These are phyloP conservation scores for Cotesia typhae DNA, from an alignment of 1,140 invertebrate genomes.

Conservation along the genomic window DNA sequence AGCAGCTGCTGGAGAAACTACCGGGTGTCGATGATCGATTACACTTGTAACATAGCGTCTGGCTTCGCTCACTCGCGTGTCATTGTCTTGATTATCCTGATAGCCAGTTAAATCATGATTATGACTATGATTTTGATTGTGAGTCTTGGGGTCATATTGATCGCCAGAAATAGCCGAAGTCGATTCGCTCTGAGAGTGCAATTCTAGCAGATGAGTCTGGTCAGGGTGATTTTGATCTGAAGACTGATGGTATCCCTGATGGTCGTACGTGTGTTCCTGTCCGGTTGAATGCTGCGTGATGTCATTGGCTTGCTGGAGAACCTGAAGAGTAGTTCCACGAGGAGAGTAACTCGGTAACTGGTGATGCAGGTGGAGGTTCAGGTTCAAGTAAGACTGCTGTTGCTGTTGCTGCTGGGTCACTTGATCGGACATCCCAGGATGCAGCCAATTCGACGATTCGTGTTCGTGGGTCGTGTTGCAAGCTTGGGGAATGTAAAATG, in stretches of 20 bases:
- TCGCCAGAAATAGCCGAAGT: constrained; percentile 48
- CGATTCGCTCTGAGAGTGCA: constrained; percentile 44
- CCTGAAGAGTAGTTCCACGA: constrained; percentile 35
- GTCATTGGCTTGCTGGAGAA: constrained; percentile 38
- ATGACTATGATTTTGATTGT: constrained; percentile 49
- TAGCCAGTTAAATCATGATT: constrained; percentile 48
- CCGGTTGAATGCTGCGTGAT: not conserved
- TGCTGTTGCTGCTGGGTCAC: constrained; percentile 54
- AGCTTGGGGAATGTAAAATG: constrained; percentile 57
- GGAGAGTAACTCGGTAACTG: constrained; percentile 54
- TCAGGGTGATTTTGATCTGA: constrained; percentile 26
- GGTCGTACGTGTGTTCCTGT: constrained; percentile 39
- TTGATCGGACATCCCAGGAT: constrained; percentile 53
- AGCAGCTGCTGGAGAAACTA: too few species aligned
- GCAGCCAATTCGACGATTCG: constrained; percentile 58
- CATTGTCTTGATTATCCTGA: constrained; percentile 48
- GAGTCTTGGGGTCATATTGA: constrained; percentile 45
- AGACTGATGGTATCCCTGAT: constrained; percentile 46
- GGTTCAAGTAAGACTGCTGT: constrained; percentile 59
- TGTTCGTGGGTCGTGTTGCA: constrained; percentile 50
- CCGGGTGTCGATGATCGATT: constrained; percentile 50
- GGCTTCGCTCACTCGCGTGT: constrained; percentile 46
- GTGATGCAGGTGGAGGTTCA: constrained; percentile 63
- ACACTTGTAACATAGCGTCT: constrained; percentile 52
- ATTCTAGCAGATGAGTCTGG: constrained; percentile 37